Base-by-base conservation (phyloP, 2,113 vertebrate species). In the Nibea coibor region DNA sequence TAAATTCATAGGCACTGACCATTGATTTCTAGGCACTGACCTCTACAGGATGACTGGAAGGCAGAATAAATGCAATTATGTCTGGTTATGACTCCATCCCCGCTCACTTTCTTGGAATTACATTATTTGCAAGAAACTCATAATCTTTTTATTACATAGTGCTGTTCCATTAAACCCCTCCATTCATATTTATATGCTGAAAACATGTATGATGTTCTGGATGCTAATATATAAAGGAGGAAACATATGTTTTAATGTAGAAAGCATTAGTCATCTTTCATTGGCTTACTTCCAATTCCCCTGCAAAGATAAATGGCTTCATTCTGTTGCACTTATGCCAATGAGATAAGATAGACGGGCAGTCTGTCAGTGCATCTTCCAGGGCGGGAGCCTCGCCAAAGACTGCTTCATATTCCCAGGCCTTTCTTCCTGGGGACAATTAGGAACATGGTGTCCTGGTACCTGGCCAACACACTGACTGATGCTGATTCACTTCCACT, bases 361-460 rank as follows among this genome's bases (percentile, higher is more conserved):
- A 35, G 61, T 35, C 58, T 74, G 65, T 85, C 74, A 66, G 68
- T 73, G 79, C 66, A 57, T 79, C 83, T 72, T 74, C 66, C 35
- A 53, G 53, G 16, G 47, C 63, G 82, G 86, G 80, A 79, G 3
- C 35, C 17, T 16, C 3, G 84, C 89, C 87, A 88, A 74, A 68
- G 35, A 62, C 69, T 57, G 66, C 75, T 82, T 90, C 82, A 82
- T 85, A 78, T 83, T 89, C 75, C 69, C 66, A 51, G 74, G 80
- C 72, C 45, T 77, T 81, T 66, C 53, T 80, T 59, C 67, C 59
- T 57, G 77, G 83, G 80, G 68, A 91, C 89, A 88, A 81, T 91
- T 81, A 88, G 78, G 87, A 87, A 90, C 91, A 91, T 77, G 72
- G 80, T 84, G 86, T 89, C 72, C 85, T 92, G 91, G 84, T 73